Conservation (phyloP, 2,797 vertebrate species). For the Geotria australis region DNA sequence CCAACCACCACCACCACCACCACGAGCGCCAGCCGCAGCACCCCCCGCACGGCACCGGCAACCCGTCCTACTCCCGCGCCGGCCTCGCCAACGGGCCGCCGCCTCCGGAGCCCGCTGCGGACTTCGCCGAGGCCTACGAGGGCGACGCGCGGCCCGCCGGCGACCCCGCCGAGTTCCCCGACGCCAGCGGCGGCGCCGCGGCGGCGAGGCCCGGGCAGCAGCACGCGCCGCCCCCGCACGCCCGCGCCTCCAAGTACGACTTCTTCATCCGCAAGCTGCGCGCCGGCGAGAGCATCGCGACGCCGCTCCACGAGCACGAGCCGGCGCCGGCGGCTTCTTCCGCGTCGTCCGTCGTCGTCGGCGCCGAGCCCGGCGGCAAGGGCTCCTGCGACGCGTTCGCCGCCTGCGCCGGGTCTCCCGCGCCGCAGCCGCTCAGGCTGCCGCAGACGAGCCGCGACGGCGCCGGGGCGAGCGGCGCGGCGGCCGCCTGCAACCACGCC, state of each 20-base stretch:
- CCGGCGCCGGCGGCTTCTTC: no score
- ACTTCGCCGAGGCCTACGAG: conserved; percentile 23
- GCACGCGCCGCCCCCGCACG: conserved; percentile 41
- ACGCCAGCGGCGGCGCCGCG: conserved; percentile 94
- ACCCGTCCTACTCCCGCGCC: no score
- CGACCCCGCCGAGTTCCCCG: conserved; percentile 24
- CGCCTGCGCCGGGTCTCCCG: no score
- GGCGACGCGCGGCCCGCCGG: conserved; percentile 35
- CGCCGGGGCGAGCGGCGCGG: no score
- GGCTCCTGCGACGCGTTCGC: no score
- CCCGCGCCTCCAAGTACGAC: conserved; percentile 74
- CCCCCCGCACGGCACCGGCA: conserved; percentile 1
- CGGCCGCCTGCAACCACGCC: no score
- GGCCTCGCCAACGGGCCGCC: conserved; percentile 11
- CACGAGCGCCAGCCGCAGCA: conserved; percentile 1
- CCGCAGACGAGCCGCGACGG: conserved; percentile 23
- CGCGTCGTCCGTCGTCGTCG: no score
- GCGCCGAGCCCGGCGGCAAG: no score
- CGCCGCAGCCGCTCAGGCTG: no score
- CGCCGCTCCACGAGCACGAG: no score
- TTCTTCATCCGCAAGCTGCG: conserved; percentile 95
- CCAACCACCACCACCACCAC: neutral
- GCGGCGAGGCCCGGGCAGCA: conserved; percentile 85
- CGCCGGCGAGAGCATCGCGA: conserved; percentile 49
- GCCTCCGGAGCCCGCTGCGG: conserved; percentile 22